A percentile compares a stretch with the other conserved stretches of the same genome.
Evolutionary conservation across 2,113 vertebrate genomes (phyloP).

Genomic region (Sturnus vulgaris): DNA sequence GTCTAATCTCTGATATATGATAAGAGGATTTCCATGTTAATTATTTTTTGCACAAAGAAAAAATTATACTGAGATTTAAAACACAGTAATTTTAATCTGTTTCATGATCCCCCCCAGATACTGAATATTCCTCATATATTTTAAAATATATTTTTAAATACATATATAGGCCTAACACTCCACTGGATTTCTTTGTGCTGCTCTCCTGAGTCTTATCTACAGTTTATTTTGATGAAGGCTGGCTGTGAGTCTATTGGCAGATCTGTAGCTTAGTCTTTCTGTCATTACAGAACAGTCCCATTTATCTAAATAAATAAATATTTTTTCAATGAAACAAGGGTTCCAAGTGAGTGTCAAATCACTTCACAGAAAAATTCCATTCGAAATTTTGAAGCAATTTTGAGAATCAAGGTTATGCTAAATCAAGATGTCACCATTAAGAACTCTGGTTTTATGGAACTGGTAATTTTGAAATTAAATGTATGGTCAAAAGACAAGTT

Average conservation of each 20-base stretch:
- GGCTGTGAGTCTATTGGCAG: background rate
- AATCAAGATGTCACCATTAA: background rate
- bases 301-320: background rate
- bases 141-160: background rate
- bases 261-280: background rate
- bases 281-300: background rate
- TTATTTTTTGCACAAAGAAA: background rate
- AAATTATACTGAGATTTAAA: background rate
- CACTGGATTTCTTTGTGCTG: background rate
- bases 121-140: background rate
- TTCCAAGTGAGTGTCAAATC: background rate
- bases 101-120: background rate
- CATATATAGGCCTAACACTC: background rate
- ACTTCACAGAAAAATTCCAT: background rate
- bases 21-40: background rate
- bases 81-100: background rate
- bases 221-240: background rate
- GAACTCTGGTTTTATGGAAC: background rate
- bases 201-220: background rate
- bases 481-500: background rate
- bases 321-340: background rate
- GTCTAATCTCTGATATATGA: background rate
- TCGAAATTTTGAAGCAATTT: background rate
- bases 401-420: background rate
- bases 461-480: background rate